Conservation (phyloP, 2,797 vertebrate species). For the Australoheros facetus region DNA sequence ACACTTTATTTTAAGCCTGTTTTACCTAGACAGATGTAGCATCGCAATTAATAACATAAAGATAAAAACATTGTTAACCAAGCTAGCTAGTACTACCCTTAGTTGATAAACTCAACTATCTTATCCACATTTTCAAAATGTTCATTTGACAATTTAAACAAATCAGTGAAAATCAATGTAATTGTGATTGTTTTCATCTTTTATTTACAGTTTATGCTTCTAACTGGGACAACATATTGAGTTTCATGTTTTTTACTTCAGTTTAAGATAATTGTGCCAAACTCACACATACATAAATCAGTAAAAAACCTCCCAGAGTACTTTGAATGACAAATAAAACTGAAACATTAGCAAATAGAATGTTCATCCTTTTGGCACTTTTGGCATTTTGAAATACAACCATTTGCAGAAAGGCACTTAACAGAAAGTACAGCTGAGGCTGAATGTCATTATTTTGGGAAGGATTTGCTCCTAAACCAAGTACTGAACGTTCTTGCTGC, state of each 20-base stretch:
- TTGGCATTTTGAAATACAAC: not conserved
- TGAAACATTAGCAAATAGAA: not conserved
- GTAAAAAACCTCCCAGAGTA: not conserved
- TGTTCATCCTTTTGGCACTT: not conserved
- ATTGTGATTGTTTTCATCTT: not conserved
- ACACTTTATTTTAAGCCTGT: not conserved
- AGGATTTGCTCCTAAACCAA: not conserved
- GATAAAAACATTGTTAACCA: not conserved
- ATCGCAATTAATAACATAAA: not conserved
- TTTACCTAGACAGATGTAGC: not conserved
- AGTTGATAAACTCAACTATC: not conserved
- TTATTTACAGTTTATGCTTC: not conserved
- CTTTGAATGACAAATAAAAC: not conserved
- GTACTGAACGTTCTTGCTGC: not conserved
- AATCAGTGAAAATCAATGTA: not conserved
- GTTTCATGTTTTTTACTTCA: not conserved
- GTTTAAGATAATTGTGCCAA: not conserved
- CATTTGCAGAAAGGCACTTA: not conserved
- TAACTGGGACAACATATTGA: constrained; percentile 18
- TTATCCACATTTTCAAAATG: not conserved
- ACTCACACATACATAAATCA: not conserved
- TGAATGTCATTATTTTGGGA: not conserved
- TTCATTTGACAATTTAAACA: not conserved
- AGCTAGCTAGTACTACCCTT: not conserved
- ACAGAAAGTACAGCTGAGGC: not conserved